Evolutionary conservation across 92 coral and sea anemone species (phyloP).

Genomic region (Parazoanthus swiftii): DNA sequence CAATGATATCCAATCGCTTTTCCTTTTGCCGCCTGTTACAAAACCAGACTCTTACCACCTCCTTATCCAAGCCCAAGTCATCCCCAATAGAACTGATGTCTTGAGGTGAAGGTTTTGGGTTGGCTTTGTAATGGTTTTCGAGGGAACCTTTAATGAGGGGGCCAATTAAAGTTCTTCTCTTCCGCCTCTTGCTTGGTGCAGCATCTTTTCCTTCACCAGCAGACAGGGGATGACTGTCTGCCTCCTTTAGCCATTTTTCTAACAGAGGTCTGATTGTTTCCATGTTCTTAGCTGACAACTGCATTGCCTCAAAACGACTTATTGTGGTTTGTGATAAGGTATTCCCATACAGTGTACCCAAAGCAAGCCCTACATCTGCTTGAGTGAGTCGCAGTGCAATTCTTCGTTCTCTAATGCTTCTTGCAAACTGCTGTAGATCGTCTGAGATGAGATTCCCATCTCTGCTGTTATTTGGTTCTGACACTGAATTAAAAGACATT

Average conservation of each 20-base stretch:
- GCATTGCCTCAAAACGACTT: conserved; percentile 38
- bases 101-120: conserved; percentile 34
- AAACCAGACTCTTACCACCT: conserved; percentile 36
- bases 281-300: conserved; percentile 41
- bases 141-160: background rate
- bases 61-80: conserved; percentile 38
- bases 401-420: conserved; percentile 24
- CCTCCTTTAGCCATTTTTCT: conserved; percentile 41
- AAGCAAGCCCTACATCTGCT: conserved; percentile 34
- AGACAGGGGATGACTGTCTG: background rate
- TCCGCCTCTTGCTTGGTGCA: conserved; percentile 22
- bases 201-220: conserved; percentile 32
- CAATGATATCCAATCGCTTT: conserved; percentile 31
- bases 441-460: conserved; percentile 15
- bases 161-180: conserved; percentile 37
- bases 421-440: conserved; percentile 42
- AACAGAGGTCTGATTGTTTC: conserved; percentile 31
- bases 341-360: conserved; percentile 36
- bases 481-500: background rate
- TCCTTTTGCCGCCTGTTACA: conserved; percentile 37
- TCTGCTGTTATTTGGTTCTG: conserved; percentile 29
- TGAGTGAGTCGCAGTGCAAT: conserved; percentile 40
- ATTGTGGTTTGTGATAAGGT: conserved; percentile 36
- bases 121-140: conserved; percentile 17
- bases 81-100: conserved; percentile 20